Conservation (phyloP, 1,140 invertebrate genomes). For the Drosophila teissieri region DNA sequence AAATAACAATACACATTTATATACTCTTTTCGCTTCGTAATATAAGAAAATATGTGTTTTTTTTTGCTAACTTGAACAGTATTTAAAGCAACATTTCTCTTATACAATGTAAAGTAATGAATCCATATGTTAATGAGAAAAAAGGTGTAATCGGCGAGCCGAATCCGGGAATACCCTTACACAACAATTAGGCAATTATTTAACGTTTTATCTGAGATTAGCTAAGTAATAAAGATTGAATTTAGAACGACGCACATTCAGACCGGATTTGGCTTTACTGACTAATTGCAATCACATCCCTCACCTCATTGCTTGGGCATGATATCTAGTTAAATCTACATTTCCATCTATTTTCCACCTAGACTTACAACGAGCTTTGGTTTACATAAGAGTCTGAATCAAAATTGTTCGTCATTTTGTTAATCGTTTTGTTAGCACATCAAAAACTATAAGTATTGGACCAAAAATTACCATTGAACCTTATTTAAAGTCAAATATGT, state of each 20-base stretch:
- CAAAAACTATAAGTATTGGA: constrained; percentile 79
- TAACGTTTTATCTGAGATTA: constrained; percentile 24
- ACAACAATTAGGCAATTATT: constrained; percentile 33
- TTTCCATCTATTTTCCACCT: constrained; percentile 15
- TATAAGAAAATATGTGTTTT: constrained; percentile 30
- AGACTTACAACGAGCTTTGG: constrained; percentile 20
- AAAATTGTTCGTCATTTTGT: constrained; percentile 25
- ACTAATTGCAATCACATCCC: constrained; percentile 13
- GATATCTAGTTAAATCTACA: constrained; percentile 14
- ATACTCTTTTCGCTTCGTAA: constrained; percentile 9
- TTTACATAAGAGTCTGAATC: constrained; percentile 34
- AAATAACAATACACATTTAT: constrained; percentile 34
- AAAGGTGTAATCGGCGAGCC: constrained; percentile 31
- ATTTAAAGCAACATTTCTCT: constrained; percentile 30
- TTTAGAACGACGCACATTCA: constrained; percentile 33
- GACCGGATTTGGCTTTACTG: constrained; percentile 44
- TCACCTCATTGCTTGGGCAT: not conserved
- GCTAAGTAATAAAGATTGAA: constrained; percentile 29
- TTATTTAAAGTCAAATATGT: constrained; percentile 69
- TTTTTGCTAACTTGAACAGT: constrained; percentile 38
- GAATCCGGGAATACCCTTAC: constrained; percentile 18
- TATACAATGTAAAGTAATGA: constrained; percentile 30
- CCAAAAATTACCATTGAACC: constrained; percentile 81
- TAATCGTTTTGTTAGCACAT: constrained; percentile 42
- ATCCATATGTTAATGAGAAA: constrained; percentile 25